These are phyloP conservation scores for Pachypeltis micranthus DNA, from an alignment of 1,140 invertebrate genomes.

Conservation along the genomic window DNA sequence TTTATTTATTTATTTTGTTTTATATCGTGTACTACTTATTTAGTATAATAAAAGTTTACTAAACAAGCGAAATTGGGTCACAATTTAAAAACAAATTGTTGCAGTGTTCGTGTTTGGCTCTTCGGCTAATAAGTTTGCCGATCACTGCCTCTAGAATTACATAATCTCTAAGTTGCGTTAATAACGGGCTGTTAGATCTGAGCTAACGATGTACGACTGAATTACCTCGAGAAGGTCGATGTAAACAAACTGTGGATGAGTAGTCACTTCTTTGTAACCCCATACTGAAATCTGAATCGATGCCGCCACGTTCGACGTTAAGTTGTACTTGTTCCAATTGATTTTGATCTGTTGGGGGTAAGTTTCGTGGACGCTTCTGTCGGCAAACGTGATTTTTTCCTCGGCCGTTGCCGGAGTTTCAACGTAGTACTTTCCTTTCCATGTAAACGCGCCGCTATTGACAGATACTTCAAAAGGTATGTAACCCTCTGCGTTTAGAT, in stretches of 20 bases:
- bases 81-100: too few relatives aligned
- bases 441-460: constrained; percentile 69
- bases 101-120: too few relatives aligned
- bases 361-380: constrained; percentile 54
- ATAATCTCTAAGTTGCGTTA: too few relatives aligned
- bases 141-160: too few relatives aligned
- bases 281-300: constrained; percentile 67
- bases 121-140: too few relatives aligned
- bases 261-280: constrained; percentile 75
- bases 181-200: too few relatives aligned
- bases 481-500: constrained; percentile 80
- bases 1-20: too few relatives aligned
- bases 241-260: constrained; percentile 50
- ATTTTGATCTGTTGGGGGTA: constrained; percentile 60
- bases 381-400: constrained; percentile 70
- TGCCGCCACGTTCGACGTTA: constrained; percentile 64
- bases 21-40: too few relatives aligned
- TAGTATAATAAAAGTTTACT: too few relatives aligned
- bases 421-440: constrained; percentile 85
- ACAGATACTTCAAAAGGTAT: constrained; percentile 77
- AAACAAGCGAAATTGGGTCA: too few relatives aligned
- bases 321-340: constrained; percentile 70
- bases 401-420: constrained; percentile 75
- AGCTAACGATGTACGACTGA: too few relatives aligned
- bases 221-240: constrained; percentile 45